These are phyloP conservation scores for Leucophenga varia DNA, from an alignment of 1,140 invertebrate genomes.

Conservation along the genomic window DNA sequence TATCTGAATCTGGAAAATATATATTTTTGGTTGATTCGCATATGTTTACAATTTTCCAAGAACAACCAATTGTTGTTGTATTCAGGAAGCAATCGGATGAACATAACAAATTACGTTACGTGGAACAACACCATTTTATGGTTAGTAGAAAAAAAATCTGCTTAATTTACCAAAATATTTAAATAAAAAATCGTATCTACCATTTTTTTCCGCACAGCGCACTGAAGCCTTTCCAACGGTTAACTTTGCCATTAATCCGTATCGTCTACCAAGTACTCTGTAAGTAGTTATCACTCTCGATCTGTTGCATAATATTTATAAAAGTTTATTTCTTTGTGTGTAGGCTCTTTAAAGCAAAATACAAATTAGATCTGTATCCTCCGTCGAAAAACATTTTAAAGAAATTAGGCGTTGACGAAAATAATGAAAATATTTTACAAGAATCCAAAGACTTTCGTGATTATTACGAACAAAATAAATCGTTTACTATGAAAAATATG, in stretches of 20 bases:
- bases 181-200: not conserved
- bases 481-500: slow-evolving; percentile 18
- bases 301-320: not conserved
- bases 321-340: not conserved
- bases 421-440: not conserved
- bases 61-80: slow-evolving; percentile 42
- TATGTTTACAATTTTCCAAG: slow-evolving; percentile 37
- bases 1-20: slow-evolving; percentile 18
- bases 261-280: slow-evolving; percentile 22
- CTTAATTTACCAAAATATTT: not conserved
- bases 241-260: slow-evolving; percentile 35
- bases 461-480: slow-evolving; percentile 5
- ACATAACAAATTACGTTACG: slow-evolving; percentile 16
- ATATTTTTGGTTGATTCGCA: slow-evolving; percentile 49
- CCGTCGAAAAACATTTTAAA: slow-evolving; percentile 17
- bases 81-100: slow-evolving; percentile 19
- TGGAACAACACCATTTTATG: slow-evolving; percentile 52
- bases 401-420: not conserved
- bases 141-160: slow-evolving; percentile 5
- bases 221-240: slow-evolving; percentile 35
- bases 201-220: slow-evolving; percentile 7
- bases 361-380: not conserved
- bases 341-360: not conserved
- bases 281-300: too few relatives aligned
- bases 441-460: not conserved